Conservation (phyloP, 2,113 vertebrate genomes). For the Cochlearius cochlearius region DNA sequence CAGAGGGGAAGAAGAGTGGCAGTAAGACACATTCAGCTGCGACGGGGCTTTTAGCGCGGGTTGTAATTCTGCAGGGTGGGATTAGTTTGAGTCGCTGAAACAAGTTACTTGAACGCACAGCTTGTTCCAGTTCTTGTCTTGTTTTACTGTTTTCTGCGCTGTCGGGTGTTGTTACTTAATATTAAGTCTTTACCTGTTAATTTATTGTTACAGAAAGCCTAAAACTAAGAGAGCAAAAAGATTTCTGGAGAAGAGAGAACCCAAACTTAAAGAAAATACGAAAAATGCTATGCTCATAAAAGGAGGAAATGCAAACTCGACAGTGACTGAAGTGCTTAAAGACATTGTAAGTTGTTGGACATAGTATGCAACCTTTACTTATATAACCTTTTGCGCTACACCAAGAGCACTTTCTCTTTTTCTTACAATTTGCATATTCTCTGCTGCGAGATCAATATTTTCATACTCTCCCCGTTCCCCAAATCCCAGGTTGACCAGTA, state of each 20-base stretch:
- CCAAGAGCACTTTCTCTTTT: background rate
- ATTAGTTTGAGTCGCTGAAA: background rate
- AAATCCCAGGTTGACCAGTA: background rate
- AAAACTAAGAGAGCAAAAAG: constrained; percentile 93
- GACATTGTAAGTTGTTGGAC: constrained; percentile 81
- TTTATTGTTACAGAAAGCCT: constrained; percentile 81
- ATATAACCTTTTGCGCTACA: background rate
- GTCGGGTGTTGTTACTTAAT: background rate
- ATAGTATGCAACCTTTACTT: background rate
- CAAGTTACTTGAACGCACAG: background rate
- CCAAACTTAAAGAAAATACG: constrained; percentile 86
- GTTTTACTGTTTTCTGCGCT: background rate
- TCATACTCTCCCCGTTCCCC: background rate
- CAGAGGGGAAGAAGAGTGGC: background rate
- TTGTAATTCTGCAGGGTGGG: background rate
- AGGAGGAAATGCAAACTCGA: constrained; percentile 88
- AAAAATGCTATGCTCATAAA: constrained; percentile 94
- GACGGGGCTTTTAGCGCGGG: background rate
- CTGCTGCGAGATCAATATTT: background rate
- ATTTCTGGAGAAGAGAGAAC: constrained; percentile 87
- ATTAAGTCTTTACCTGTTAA: background rate
- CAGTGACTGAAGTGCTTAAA: constrained; percentile 84
- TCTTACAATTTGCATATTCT: background rate
- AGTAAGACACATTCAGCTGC: background rate
- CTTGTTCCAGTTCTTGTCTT: background rate